Percentiles rank a stretch among this genome's conserved stretches.
Conservation (phyloP, 1,140 invertebrate species). For the Eumeta japonica region DNA sequence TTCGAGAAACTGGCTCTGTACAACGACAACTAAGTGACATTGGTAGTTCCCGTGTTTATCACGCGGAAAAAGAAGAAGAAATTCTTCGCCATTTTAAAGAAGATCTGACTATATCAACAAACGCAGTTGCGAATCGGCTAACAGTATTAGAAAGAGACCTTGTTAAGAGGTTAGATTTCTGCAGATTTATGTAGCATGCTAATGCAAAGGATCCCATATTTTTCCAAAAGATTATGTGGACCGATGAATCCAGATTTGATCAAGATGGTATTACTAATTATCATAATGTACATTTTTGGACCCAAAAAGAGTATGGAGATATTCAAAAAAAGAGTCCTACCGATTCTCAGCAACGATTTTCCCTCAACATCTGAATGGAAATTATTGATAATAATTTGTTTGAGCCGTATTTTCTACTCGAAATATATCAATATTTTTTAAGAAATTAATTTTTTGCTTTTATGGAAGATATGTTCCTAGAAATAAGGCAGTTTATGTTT, state of each 20-base stretch:
- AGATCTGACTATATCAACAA: too few relatives aligned
- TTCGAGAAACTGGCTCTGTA: conserved; percentile 1
- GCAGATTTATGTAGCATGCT: too few relatives aligned
- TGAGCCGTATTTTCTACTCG: neutral
- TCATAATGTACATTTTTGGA: neutral
- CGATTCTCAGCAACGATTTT: conserved; percentile 1
- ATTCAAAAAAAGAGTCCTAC: neutral
- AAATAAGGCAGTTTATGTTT: neutral
- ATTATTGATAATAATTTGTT: neutral
- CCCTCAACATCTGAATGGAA: neutral
- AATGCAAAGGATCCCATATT: too few relatives aligned
- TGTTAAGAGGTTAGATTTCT: too few relatives aligned
- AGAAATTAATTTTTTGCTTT: neutral
- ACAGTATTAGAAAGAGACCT: too few relatives aligned
- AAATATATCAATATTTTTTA: neutral
- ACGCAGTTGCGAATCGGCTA: too few relatives aligned
- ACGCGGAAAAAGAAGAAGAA: neutral
- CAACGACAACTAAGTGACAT: neutral
- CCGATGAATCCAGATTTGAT: too few relatives aligned
- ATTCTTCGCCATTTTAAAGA: neutral
- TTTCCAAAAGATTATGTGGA: too few relatives aligned
- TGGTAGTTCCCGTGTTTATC: neutral
- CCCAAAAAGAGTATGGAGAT: neutral
- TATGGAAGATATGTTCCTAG: neutral
- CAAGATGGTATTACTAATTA: too few relatives aligned